Evolutionary conservation across 2,888 invertebrate genomes (phyloP).

Genomic region (Napeogenes sylphis): DNA sequence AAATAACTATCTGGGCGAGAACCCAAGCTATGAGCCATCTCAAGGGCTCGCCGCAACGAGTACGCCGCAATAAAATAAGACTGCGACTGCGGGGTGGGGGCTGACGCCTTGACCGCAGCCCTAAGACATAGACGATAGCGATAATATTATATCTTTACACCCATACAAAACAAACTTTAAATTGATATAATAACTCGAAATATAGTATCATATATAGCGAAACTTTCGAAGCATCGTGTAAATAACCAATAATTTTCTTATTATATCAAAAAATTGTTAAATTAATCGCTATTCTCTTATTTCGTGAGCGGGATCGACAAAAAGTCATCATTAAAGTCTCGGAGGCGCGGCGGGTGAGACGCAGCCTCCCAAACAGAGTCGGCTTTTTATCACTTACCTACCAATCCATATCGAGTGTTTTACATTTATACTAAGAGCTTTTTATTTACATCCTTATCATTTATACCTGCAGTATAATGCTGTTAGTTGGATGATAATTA

Average conservation of each 20-base stretch:
- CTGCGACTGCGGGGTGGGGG: constrained; percentile 38
- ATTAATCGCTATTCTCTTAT: constrained; percentile 41
- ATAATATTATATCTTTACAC: neutral
- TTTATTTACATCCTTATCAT: constrained; percentile 38
- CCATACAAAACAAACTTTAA: neutral
- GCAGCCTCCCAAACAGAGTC: constrained; percentile 64
- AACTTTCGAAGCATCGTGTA: too few relatives aligned
- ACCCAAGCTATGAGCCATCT: constrained; percentile 62
- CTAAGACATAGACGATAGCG: constrained; percentile 42
- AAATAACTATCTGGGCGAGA: constrained; percentile 71
- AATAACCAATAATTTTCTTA: neutral
- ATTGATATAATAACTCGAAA: neutral
- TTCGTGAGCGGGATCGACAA: constrained; percentile 54
- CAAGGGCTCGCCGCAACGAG: constrained; percentile 60
- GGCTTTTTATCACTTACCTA: constrained; percentile 67
- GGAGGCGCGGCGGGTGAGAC: constrained; percentile 63
- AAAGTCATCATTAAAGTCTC: constrained; percentile 74
- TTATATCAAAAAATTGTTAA: neutral
- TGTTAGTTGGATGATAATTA: constrained; percentile 30
- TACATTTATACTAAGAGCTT: constrained; percentile 60
- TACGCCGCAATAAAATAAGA: constrained; percentile 66
- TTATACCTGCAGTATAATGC: constrained; percentile 28
- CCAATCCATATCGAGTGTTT: constrained; percentile 64
- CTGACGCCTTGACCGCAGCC: constrained; percentile 35
- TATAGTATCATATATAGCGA: too few relatives aligned